These are phyloP conservation scores for Serilophus lunatus DNA, from an alignment of 2,113 vertebrate species.

Conservation along the genomic window DNA sequence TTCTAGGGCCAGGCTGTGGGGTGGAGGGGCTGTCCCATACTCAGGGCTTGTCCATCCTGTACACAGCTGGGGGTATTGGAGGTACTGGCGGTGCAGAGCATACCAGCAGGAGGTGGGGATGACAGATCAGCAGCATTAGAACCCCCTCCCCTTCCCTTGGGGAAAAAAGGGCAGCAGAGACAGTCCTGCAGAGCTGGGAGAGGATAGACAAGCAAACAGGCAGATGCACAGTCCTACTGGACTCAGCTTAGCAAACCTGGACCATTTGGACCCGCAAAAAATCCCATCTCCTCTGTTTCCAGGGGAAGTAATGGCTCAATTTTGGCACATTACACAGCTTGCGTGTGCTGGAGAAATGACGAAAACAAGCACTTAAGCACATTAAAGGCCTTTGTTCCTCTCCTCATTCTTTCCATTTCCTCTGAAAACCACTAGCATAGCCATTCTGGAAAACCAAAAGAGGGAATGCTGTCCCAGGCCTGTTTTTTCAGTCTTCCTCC, in stretches of 20 bases:
- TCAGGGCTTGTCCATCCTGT: background rate
- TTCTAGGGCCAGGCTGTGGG: background rate
- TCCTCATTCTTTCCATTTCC: constrained; percentile 51
- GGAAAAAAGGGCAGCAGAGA: background rate
- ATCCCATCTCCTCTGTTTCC: background rate
- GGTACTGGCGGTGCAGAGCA: background rate
- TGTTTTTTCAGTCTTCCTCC: background rate
- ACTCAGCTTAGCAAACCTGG: background rate
- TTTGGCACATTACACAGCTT: background rate
- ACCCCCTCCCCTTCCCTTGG: background rate
- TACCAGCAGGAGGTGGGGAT: no score
- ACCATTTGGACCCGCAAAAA: background rate
- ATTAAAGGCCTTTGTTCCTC: constrained; percentile 36
- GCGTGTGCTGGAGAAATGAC: background rate
- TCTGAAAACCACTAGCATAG: background rate
- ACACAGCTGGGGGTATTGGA: background rate
- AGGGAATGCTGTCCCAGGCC: background rate
- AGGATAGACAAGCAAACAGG: background rate
- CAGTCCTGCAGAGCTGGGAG: background rate
- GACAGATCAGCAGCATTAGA: background rate
- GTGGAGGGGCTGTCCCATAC: rapidly evolving
- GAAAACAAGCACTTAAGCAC: constrained; percentile 13
- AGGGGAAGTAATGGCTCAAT: background rate
- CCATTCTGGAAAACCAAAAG: background rate
- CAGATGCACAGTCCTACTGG: background rate